Conservation (phyloP, 2,113 vertebrate species). For the Alexandromys fortis region DNA sequence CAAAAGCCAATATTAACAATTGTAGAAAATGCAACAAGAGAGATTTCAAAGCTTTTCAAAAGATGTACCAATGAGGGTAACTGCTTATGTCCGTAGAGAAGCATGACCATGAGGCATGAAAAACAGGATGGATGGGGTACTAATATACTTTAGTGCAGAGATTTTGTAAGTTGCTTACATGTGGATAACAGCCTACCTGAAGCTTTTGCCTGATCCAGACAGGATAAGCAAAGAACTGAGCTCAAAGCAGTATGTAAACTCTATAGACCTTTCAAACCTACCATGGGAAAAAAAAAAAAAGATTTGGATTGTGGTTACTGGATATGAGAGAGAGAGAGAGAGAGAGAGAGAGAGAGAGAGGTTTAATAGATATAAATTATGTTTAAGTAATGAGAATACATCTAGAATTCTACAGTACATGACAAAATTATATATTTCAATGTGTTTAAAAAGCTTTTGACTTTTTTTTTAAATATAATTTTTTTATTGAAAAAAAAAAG, state of each 20-base stretch:
- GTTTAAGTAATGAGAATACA: background rate
- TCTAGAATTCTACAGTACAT: background rate
- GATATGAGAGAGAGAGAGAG: no score
- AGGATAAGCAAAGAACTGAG: background rate
- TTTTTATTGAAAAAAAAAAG: no score
- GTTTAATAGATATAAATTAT: background rate
- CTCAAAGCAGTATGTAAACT: background rate
- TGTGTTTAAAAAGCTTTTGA: background rate
- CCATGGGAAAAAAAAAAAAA: background rate
- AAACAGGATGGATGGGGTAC: background rate
- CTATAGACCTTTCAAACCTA: background rate
- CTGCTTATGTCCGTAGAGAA: background rate
- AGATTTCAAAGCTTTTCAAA: background rate
- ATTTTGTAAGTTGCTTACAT: background rate
- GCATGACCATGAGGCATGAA: background rate
- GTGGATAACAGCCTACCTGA: background rate
- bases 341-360: accelerated
- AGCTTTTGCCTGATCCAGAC: background rate
- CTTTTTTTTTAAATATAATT: no score
- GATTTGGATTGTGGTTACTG: background rate
- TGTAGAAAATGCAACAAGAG: background rate
- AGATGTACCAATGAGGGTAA: background rate
- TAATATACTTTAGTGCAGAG: background rate
- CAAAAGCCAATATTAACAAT: background rate
- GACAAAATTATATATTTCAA: background rate